These are phyloP conservation scores for Psephotus haematonotus DNA, from an alignment of 2,113 vertebrate genomes.

Conservation along the genomic window DNA sequence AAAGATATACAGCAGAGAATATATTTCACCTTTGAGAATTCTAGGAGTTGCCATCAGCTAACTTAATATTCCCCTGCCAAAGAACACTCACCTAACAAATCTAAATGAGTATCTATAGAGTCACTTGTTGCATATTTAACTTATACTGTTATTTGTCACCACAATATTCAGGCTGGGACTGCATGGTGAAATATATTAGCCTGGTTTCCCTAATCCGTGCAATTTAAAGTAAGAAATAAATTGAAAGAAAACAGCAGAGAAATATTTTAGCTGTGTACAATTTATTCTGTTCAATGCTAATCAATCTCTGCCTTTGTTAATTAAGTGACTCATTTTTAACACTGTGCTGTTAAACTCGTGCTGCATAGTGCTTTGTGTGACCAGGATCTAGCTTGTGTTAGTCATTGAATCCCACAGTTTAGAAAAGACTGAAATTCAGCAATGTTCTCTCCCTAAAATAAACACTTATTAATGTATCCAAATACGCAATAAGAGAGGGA, in stretches of 20 bases:
- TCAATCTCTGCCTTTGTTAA: slow-evolving; percentile 3
- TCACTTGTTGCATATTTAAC: neutral
- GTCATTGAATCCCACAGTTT: slow-evolving; percentile 14
- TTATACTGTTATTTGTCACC: neutral
- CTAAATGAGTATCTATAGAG: neutral
- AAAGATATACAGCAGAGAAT: neutral
- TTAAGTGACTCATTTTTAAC: slow-evolving; percentile 44
- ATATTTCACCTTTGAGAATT: neutral
- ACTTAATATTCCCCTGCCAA: neutral
- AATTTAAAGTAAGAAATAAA: neutral
- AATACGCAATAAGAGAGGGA: neutral
- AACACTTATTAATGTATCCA: neutral
- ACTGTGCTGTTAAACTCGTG: neutral
- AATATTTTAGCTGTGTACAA: slow-evolving; percentile 3
- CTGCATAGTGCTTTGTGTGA: slow-evolving; percentile 7
- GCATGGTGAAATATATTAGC: neutral
- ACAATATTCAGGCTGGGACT: neutral
- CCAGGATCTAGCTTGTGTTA: neutral
- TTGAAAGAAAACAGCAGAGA: neutral
- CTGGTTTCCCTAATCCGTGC: neutral
- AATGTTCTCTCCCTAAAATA: neutral
- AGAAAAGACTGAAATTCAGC: slow-evolving; percentile 12
- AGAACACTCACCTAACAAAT: neutral
- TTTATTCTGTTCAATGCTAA: slow-evolving; percentile 17
- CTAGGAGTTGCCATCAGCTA: neutral